These are phyloP conservation scores for Channa maculata DNA, from an alignment of 2,113 vertebrate species.

Conservation along the genomic window DNA sequence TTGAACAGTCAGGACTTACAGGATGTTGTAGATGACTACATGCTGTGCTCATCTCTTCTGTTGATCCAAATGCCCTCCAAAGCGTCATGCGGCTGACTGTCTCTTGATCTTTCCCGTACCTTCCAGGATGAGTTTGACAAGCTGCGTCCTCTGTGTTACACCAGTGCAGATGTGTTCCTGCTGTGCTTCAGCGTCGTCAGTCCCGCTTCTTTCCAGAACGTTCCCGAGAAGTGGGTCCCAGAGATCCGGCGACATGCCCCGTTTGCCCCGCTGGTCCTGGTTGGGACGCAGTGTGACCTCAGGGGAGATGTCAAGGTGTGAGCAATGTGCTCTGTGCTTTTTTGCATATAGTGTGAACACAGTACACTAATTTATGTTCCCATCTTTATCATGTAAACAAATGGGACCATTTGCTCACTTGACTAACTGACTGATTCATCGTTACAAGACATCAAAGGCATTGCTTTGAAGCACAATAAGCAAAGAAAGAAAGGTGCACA, in stretches of 20 bases:
- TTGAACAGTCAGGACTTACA: not conserved
- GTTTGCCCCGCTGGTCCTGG: conserved; percentile 89
- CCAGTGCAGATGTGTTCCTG: conserved; percentile 93
- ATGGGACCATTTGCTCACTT: not conserved
- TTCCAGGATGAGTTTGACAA: conserved; percentile 96
- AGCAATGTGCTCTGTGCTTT: not conserved
- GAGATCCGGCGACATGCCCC: conserved; percentile 94
- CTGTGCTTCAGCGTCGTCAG: conserved; percentile 97
- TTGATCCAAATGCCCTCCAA: not conserved
- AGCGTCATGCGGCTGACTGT: not conserved
- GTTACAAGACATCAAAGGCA: too few relatives aligned
- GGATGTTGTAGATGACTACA: not conserved
- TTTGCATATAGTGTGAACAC: too few relatives aligned
- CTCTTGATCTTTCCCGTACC: not conserved
- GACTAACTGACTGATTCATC: too few relatives aligned
- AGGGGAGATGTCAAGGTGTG: conserved; percentile 91
- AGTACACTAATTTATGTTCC: not conserved
- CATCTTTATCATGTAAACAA: not conserved
- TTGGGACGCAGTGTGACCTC: conserved; percentile 95
- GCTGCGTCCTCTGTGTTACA: conserved; percentile 95
- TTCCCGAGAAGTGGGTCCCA: conserved; percentile 93
- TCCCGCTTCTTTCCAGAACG: conserved; percentile 94
- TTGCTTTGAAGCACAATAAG: too few relatives aligned
- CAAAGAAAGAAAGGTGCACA: too few relatives aligned
- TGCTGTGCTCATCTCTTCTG: not conserved